These are phyloP conservation scores for Drosophila leonis DNA, from an alignment of 2,888 invertebrate genomes.

Conservation along the genomic window DNA sequence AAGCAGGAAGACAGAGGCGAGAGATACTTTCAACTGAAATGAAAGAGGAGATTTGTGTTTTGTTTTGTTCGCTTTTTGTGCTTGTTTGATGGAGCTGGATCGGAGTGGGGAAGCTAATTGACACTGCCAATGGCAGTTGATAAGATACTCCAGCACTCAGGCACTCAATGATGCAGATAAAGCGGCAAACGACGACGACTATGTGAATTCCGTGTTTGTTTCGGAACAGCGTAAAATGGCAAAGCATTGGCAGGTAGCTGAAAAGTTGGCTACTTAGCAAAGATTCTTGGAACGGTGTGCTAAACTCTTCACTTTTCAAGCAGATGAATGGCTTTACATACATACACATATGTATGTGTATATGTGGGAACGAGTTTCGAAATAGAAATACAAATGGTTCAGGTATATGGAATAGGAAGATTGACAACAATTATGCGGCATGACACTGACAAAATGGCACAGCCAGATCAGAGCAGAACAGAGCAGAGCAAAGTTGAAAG, in stretches of 20 bases:
- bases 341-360: not conserved
- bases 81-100: not conserved
- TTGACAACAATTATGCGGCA: conserved; percentile 68
- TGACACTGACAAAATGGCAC: conserved; percentile 68
- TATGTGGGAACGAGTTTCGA: conserved; percentile 29
- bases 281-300: conserved; percentile 38
- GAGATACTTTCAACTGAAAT: conserved; percentile 19
- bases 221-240: conserved; percentile 17
- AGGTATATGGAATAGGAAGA: conserved; percentile 18
- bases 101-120: conserved; percentile 30
- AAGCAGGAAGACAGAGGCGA: conserved; percentile 18
- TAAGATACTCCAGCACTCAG: conserved; percentile 8
- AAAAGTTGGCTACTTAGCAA: conserved; percentile 40
- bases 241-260: conserved; percentile 46
- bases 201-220: conserved; percentile 20
- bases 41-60: conserved; percentile 13
- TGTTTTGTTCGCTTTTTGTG: not conserved
- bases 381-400: conserved; percentile 30
- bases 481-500: not conserved
- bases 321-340: conserved; percentile 30
- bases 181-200: conserved; percentile 5
- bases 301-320: conserved; percentile 28
- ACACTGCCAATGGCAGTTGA: not conserved
- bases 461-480: not conserved
- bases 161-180: conserved; percentile 41